Percentiles rank a stretch among this genome's conserved stretches.
These are phyloP conservation scores for Tauraco erythrolophus DNA, from an alignment of 2,113 vertebrate genomes.

Conservation along the genomic window DNA sequence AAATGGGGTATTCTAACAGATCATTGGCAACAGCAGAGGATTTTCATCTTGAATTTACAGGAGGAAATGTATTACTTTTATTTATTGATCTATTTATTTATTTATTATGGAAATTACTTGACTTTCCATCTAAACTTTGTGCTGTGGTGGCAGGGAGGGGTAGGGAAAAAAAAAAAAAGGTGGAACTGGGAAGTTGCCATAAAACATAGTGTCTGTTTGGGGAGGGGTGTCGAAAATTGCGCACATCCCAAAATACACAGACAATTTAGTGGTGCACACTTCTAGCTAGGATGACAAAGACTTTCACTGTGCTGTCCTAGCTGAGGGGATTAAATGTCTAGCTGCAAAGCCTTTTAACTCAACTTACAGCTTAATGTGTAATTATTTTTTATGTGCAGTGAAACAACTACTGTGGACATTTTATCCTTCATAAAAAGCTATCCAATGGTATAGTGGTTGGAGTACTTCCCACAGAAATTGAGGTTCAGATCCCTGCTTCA, in stretches of 20 bases:
- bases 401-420: background rate
- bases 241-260: background rate
- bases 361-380: background rate
- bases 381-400: background rate
- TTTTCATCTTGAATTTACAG: background rate
- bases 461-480: background rate
- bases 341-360: background rate
- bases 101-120: background rate
- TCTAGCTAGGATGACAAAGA: background rate
- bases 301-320: background rate
- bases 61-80: background rate
- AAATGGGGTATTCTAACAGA: background rate
- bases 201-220: background rate
- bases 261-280: background rate
- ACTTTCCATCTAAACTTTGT: background rate
- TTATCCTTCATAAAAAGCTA: background rate
- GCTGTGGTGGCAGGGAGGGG: background rate
- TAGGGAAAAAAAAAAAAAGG: background rate
- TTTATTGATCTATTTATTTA: background rate
- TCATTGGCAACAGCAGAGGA: background rate
- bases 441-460: background rate
- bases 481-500: background rate
- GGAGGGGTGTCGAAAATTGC: background rate
- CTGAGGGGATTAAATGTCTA: background rate
- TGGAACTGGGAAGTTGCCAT: background rate